These are phyloP conservation scores for Strix uralensis DNA, from an alignment of 2,113 vertebrate genomes.

Conservation along the genomic window DNA sequence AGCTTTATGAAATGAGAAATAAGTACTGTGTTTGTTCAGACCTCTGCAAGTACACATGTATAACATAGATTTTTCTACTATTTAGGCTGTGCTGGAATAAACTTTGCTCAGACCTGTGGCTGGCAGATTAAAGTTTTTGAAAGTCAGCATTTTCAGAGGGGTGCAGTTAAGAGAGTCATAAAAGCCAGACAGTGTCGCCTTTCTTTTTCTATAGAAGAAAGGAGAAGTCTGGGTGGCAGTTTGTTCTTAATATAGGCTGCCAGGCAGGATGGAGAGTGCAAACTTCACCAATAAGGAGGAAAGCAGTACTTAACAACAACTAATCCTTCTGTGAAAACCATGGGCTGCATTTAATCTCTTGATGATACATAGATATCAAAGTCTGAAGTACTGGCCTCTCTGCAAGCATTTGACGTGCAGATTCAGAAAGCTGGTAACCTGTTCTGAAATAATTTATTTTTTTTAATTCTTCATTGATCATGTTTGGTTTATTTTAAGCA, in stretches of 20 bases:
- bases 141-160: neutral
- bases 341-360: neutral
- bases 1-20: neutral
- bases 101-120: neutral
- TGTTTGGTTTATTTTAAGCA: neutral
- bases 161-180: neutral
- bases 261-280: neutral
- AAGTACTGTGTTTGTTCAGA: neutral
- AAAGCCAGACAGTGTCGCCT: neutral
- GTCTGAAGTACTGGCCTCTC: neutral
- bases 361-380: neutral
- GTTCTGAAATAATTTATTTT: neutral
- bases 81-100: neutral
- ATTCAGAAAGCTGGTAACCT: neutral
- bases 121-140: neutral
- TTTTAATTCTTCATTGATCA: neutral
- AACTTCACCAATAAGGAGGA: neutral
- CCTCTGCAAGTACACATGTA: neutral
- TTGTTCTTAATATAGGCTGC: constrained; percentile 24
- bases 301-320: neutral
- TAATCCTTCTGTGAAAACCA: neutral
- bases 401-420: neutral
- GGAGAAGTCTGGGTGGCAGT: constrained; percentile 26
- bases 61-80: neutral
- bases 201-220: constrained; percentile 9